A percentile compares a stretch with the other conserved stretches of the same genome.
Evolutionary conservation across 2,888 invertebrate genomes (phyloP).

Genomic region (Ophion ventricosus): DNA sequence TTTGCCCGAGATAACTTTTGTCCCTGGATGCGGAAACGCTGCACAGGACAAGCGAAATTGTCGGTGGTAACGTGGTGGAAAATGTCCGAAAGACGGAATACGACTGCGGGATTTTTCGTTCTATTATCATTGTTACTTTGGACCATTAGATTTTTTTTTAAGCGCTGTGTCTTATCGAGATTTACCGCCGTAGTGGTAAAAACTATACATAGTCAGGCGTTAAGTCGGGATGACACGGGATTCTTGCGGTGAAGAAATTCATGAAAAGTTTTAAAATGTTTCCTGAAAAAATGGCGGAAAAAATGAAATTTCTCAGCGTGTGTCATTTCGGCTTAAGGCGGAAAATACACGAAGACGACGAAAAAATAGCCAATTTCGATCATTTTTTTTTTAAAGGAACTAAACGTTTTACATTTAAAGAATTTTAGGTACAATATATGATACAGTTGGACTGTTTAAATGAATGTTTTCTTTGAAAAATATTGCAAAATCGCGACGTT

Average conservation of each 20-base stretch:
- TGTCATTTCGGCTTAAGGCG: no score
- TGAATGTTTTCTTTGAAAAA: no score
- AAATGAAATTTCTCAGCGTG: no score
- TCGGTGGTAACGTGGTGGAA: conserved; percentile 29
- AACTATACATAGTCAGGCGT: background rate
- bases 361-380: no score
- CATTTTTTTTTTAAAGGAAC: no score
- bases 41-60: conserved; percentile 53
- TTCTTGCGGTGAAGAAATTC: background rate
- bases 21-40: conserved; percentile 63
- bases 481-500: no score
- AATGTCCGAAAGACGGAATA: conserved; percentile 25
- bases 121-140: conserved; percentile 2
- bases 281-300: no score
- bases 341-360: no score
- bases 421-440: no score
- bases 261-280: no score
- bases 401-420: no score
- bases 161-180: conserved; percentile 5
- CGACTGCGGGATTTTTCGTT: background rate
- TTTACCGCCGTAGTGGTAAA: background rate
- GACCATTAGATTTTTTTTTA: conserved; percentile 25
- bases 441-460: no score
- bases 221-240: background rate
- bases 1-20: conserved; percentile 78